phyloP scores from a whole-genome alignment of 2,888 invertebrate species.

The Drosophila monieri region DNA sequence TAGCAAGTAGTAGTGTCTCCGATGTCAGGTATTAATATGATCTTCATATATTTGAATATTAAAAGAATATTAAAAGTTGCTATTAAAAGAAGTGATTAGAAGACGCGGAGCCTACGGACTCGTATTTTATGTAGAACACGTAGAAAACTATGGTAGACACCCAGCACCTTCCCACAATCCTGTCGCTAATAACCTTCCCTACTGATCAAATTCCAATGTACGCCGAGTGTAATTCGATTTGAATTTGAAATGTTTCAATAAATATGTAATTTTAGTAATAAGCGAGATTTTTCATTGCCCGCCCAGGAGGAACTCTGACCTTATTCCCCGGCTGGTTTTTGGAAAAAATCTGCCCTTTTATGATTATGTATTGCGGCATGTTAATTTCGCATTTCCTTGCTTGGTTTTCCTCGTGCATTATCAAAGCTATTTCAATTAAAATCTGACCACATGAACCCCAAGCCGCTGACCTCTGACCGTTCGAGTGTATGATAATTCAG shows the following conservation, averaged over 20 bases:
- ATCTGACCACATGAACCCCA: constrained; percentile 48
- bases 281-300: background rate
- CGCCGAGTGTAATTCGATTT: constrained; percentile 13
- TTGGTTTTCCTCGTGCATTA: constrained; percentile 13
- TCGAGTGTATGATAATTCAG: background rate
- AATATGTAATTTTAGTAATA: constrained; percentile 1
- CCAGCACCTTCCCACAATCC: background rate
- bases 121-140: background rate
- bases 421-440: constrained; percentile 68
- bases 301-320: background rate
- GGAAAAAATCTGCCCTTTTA: background rate
- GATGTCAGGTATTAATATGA: constrained; percentile 14
- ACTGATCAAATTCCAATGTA: background rate
- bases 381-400: background rate
- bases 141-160: background rate
- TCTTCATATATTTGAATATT: background rate
- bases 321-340: background rate
- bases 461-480: constrained; percentile 4
- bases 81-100: constrained; percentile 4
- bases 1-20: constrained; percentile 14
- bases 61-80: constrained; percentile 19
- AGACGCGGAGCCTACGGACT: background rate
- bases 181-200: background rate
- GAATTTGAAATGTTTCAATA: constrained; percentile 12
- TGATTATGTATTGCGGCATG: background rate